Conservation (phyloP, 2,797 vertebrate genomes). For the Neoniphon sammara region DNA sequence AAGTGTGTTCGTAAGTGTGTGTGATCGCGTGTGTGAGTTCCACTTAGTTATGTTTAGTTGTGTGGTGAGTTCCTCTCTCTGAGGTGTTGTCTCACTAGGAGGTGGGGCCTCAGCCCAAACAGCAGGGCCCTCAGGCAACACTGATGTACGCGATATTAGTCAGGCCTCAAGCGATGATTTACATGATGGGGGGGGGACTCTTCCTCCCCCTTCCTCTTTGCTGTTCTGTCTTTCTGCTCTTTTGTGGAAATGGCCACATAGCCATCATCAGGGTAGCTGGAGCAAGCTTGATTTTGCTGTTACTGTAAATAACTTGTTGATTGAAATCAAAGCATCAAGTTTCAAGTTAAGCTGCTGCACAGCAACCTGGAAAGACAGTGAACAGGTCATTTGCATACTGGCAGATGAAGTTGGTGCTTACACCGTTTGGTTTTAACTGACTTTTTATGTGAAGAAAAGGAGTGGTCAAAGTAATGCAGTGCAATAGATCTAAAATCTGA, state of each 20-base stretch:
- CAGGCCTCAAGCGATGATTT: slow-evolving; percentile 95
- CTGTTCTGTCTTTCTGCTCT: not conserved
- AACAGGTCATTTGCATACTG: slow-evolving; percentile 48
- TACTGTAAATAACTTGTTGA: slow-evolving; percentile 2
- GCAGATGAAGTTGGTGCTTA: slow-evolving; percentile 13
- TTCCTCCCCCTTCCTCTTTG: slow-evolving; percentile 13
- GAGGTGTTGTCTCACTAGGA: slow-evolving; percentile 86
- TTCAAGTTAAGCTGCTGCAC: slow-evolving; percentile 24
- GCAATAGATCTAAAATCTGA: not conserved
- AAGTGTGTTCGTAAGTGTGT: slow-evolving; percentile 43
- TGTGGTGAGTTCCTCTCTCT: slow-evolving; percentile 82
- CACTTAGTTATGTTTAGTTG: slow-evolving; percentile 65
- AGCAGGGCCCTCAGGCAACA: slow-evolving; percentile 95
- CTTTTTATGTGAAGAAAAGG: not conserved
- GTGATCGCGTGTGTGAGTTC: slow-evolving; percentile 32
- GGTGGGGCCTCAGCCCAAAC: slow-evolving; percentile 93
- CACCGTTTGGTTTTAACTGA: not conserved
- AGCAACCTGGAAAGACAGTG: not conserved
- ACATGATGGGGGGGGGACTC: slow-evolving; percentile 78
- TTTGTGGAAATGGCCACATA: slow-evolving; percentile 40
- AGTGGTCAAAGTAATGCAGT: not conserved
- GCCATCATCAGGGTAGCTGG: not conserved
- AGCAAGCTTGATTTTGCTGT: not conserved
- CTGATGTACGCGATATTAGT: slow-evolving; percentile 96
- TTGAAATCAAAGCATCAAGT: slow-evolving; percentile 8